Conservation (phyloP, 2,797 vertebrate genomes). For the Xiphorhynchus erythropygius region DNA sequence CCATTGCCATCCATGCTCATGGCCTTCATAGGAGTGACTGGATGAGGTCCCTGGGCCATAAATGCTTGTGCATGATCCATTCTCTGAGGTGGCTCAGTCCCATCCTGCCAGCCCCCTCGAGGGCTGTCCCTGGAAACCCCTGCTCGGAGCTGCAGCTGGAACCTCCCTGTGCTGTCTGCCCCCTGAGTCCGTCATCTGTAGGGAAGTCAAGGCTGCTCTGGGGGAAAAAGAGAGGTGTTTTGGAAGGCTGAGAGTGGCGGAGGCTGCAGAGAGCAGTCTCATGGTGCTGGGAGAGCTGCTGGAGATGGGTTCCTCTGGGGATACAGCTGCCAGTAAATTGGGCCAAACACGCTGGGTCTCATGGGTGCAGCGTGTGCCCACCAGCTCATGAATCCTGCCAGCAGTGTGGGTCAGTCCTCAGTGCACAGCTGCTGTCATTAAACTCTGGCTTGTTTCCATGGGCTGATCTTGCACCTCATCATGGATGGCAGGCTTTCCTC, state of each 20-base stretch:
- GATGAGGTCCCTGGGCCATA: fast-evolving
- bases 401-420: not conserved
- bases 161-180: fast-evolving
- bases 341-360: fast-evolving
- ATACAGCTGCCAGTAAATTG: fast-evolving
- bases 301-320: fast-evolving
- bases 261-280: not conserved
- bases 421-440: too few species aligned
- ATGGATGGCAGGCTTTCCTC: not conserved
- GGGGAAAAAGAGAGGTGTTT: not conserved
- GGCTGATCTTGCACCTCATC: not conserved
- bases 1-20: fast-evolving
- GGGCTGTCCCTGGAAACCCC: not conserved
- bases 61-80: not conserved
- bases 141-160: not conserved
- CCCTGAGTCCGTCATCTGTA: fast-evolving
- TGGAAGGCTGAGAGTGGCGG: not conserved
- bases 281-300: fast-evolving
- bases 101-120: not conserved
- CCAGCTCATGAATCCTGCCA: fast-evolving
- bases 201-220: not conserved
- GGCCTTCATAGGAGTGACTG: not conserved
- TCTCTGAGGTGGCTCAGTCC: not conserved
- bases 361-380: fast-evolving
- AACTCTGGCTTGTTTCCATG: not conserved